phyloP scores from a whole-genome alignment of 2,888 invertebrate genomes.

The Macropis europaea region DNA sequence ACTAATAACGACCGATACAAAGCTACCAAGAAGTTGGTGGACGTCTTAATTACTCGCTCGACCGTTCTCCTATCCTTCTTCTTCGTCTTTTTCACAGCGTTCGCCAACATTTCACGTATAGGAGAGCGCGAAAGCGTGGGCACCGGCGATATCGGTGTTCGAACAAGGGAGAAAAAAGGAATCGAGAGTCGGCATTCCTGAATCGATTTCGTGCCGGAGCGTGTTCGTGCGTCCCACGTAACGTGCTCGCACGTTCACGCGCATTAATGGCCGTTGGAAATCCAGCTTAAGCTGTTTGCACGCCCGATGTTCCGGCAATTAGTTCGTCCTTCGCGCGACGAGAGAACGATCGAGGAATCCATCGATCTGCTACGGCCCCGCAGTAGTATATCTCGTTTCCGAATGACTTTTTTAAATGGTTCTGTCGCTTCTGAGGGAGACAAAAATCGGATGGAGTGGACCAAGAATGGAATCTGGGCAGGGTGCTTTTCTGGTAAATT shows the following conservation, averaged over 20 bases:
- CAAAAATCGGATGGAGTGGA: too few relatives aligned
- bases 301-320: slow-evolving; percentile 33
- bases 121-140: slow-evolving; percentile 34
- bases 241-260: slow-evolving; percentile 37
- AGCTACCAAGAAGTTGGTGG: slow-evolving; percentile 49
- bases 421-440: too few relatives aligned
- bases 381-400: too few relatives aligned
- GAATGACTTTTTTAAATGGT: too few relatives aligned
- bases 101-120: background rate
- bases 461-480: too few relatives aligned
- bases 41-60: slow-evolving; percentile 58
- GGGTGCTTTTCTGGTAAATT: too few relatives aligned
- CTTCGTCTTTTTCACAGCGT: background rate
- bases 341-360: slow-evolving; percentile 1
- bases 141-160: slow-evolving; percentile 26
- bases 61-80: background rate
- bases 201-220: slow-evolving; percentile 50
- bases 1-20: slow-evolving; percentile 58
- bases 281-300: slow-evolving; percentile 37
- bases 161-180: slow-evolving; percentile 31
- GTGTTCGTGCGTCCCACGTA: slow-evolving; percentile 45
- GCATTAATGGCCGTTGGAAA: slow-evolving; percentile 51
- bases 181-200: slow-evolving; percentile 57
- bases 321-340: slow-evolving; percentile 14
- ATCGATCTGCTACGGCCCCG: too few relatives aligned